Evolutionary conservation across 2,797 vertebrate genomes (phyloP).

Genomic region (Siniperca obscura): DNA sequence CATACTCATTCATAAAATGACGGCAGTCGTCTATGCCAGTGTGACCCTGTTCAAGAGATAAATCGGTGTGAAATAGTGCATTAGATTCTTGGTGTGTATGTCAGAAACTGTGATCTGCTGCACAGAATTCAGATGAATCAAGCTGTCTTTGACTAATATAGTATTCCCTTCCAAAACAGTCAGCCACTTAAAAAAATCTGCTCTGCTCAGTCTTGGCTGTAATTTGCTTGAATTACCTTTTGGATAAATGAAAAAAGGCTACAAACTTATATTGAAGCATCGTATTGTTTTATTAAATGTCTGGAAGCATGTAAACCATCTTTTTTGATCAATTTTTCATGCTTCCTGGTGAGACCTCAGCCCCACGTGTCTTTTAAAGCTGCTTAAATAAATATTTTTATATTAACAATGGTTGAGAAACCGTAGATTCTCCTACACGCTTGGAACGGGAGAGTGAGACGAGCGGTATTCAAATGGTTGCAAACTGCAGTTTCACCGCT

Average conservation of each 20-base stretch:
- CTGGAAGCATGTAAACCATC: background rate
- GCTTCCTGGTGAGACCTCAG: background rate
- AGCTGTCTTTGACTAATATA: slow-evolving; percentile 28
- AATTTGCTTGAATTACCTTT: background rate
- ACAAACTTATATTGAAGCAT: background rate
- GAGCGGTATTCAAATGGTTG: too few relatives aligned
- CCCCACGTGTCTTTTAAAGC: background rate
- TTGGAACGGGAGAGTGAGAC: too few relatives aligned
- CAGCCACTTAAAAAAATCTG: background rate
- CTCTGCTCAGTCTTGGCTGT: background rate
- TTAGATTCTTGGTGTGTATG: slow-evolving; percentile 27
- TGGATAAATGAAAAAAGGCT: too few relatives aligned
- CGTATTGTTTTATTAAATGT: background rate
- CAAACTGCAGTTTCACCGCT: too few relatives aligned
- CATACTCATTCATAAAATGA: slow-evolving; percentile 55
- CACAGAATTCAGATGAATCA: slow-evolving; percentile 42
- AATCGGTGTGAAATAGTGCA: slow-evolving; percentile 49
- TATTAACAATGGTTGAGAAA: background rate
- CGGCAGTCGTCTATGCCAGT: slow-evolving; percentile 3
- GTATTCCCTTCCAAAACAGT: slow-evolving; percentile 7
- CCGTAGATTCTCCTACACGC: too few relatives aligned
- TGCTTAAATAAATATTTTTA: background rate
- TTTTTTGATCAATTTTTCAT: background rate
- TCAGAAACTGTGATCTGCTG: slow-evolving; percentile 43
- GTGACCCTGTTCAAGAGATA: slow-evolving; percentile 43